These are phyloP conservation scores for Sicus ferrugineus DNA, from an alignment of 2,888 invertebrate species.

Conservation along the genomic window DNA sequence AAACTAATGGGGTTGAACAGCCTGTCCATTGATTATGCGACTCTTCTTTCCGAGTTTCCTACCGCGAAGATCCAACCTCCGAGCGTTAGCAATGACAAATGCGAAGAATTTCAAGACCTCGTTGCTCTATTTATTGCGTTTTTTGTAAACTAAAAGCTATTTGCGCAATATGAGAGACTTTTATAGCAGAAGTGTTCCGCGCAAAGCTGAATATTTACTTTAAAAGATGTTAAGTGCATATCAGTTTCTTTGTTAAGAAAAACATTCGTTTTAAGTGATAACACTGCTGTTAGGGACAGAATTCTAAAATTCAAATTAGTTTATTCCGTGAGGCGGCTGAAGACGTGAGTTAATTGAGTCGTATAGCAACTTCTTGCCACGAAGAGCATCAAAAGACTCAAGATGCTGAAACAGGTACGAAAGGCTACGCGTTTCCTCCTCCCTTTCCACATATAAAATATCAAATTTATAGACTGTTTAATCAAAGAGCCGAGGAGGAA, in stretches of 20 bases:
- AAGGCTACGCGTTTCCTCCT: not conserved
- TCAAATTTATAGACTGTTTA: constrained; percentile 21
- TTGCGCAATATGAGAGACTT: too few species aligned
- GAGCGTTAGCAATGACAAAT: not conserved
- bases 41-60: too few species aligned
- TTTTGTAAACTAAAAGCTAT: too few species aligned
- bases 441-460: constrained; percentile 18
- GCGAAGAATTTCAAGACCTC: not conserved
- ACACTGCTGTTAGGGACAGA: not conserved
- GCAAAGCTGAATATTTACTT: too few species aligned
- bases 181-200: too few species aligned
- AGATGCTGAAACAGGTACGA: too few species aligned
- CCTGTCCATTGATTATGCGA: too few species aligned
- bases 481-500: not conserved
- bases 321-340: constrained; percentile 17
- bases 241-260: not conserved
- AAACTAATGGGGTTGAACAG: too few species aligned
- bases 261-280: not conserved
- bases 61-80: too few species aligned
- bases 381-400: not conserved
- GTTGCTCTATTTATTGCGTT: too few species aligned
- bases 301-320: constrained; percentile 20
- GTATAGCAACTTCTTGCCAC: constrained; percentile 39
- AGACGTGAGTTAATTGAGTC: constrained; percentile 40
- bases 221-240: not conserved